Percentiles rank a stretch among this genome's conserved stretches.
Conservation (phyloP, 2,113 vertebrate genomes). For the Phoenicopterus ruber region DNA sequence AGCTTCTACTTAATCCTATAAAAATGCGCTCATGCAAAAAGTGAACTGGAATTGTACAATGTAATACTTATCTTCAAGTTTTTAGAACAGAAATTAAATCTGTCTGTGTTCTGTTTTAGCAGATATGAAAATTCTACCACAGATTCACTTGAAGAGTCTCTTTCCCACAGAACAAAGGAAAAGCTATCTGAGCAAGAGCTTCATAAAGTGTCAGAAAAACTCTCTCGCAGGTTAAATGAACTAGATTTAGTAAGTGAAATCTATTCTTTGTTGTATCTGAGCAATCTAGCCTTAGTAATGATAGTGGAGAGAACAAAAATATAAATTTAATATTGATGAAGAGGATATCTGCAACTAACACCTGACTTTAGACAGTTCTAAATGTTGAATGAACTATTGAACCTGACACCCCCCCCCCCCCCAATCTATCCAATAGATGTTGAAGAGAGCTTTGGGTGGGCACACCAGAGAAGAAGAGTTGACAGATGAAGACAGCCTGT, state of each 20-base stretch:
- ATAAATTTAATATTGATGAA: not conserved
- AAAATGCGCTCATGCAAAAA: not conserved
- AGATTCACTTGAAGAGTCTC: constrained; percentile 32
- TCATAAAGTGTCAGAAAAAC: constrained; percentile 82
- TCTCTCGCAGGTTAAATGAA: constrained; percentile 82
- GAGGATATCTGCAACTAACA: not conserved
- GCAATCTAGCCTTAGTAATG: not conserved
- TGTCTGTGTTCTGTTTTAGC: not conserved
- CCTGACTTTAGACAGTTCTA: not conserved
- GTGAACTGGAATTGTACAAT: not conserved
- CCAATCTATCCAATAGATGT: constrained; percentile 76
- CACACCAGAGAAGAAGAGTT: constrained; percentile 49
- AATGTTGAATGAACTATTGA: not conserved
- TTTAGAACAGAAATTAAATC: not conserved
- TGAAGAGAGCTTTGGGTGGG: constrained; percentile 81
- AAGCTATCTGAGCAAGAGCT: constrained; percentile 79
- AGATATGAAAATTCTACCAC: not conserved
- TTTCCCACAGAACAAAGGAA: constrained; percentile 69
- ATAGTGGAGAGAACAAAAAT: not conserved
- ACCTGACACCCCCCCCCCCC: not conserved
- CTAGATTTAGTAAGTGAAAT: constrained; percentile 80
- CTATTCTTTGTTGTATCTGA: not conserved
- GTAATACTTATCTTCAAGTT: not conserved
- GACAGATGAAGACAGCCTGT: constrained; percentile 78
- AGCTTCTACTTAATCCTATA: not conserved